phyloP scores from a whole-genome alignment of 2,888 invertebrate species.

The Lochmaea crataegi region DNA sequence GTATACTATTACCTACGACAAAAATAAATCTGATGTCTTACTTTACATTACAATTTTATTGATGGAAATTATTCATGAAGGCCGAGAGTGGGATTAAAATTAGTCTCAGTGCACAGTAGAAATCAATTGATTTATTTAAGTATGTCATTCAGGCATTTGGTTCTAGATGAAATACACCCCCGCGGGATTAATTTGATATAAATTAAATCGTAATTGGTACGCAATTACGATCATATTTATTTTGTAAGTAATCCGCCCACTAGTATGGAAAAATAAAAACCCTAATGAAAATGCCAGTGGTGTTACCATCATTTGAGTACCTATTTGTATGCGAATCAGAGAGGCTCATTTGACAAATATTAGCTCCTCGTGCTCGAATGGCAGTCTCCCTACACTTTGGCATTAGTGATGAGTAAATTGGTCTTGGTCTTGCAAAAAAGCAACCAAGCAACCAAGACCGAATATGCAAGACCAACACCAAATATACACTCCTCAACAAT shows the following conservation, averaged over 20 bases:
- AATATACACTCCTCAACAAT: too few species aligned
- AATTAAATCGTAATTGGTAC: not conserved
- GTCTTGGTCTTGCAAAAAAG: too few species aligned
- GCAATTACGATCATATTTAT: not conserved
- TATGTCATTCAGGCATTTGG: not conserved
- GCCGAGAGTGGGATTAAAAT: slow-evolving; percentile 12
- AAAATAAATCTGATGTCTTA: not conserved
- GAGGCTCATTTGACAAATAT: too few species aligned
- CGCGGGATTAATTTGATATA: not conserved
- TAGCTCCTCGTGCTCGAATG: too few species aligned
- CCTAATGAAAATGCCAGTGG: not conserved
- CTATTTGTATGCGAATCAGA: too few species aligned
- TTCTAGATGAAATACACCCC: not conserved
- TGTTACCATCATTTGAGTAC: too few species aligned
- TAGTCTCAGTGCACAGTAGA: not conserved
- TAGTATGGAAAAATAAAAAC: not conserved
- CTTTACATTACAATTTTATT: slow-evolving; percentile 10
- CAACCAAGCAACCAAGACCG: too few species aligned
- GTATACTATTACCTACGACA: not conserved
- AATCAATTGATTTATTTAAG: not conserved
- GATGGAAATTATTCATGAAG: slow-evolving; percentile 24
- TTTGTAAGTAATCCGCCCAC: not conserved
- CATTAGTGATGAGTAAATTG: too few species aligned
- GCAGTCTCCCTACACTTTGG: too few species aligned
- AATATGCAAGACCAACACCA: too few species aligned